Percentiles rank a stretch among this genome's conserved stretches.
Conservation (phyloP, 2,888 invertebrate genomes). For the Blastobasis lacticolella region DNA sequence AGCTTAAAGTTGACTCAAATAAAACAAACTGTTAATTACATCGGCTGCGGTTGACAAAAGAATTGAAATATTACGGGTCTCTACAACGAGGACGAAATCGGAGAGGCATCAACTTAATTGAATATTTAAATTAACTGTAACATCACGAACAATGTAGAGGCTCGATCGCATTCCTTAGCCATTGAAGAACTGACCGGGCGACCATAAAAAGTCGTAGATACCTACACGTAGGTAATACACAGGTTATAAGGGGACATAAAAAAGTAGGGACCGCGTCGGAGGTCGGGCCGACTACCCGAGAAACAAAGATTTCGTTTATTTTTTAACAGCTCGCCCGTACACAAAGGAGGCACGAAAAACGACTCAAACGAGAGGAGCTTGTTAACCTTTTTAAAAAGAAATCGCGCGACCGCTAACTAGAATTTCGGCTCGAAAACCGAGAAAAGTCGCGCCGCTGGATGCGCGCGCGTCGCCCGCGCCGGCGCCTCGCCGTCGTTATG, state of each 20-base stretch:
- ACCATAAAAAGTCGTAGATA: conserved; percentile 71
- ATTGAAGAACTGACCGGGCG: conserved; percentile 71
- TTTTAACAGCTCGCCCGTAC: conserved; percentile 73
- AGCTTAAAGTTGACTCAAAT: no score
- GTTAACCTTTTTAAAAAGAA: conserved; percentile 73
- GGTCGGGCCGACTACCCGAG: conserved; percentile 72
- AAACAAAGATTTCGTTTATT: conserved; percentile 74
- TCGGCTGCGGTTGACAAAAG: no score
- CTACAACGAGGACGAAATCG: no score
- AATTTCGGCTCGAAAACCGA: conserved; percentile 71
- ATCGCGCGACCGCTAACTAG: conserved; percentile 70
- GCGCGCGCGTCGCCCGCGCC: conserved; percentile 61
- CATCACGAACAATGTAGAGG: conserved; percentile 47
- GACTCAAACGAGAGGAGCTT: conserved; percentile 68
- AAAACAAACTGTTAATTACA: no score
- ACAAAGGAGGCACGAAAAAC: conserved; percentile 72
- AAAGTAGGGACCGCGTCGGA: conserved; percentile 71
- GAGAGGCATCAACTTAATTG: no score
- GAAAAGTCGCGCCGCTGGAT: conserved; percentile 55
- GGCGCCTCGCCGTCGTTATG: conserved; percentile 38
- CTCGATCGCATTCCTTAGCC: conserved; percentile 73
- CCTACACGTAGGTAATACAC: conserved; percentile 74
- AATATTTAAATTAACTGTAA: background rate
- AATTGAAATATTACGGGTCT: no score
- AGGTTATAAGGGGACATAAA: conserved; percentile 72